phyloP scores from a whole-genome alignment of 64 coral and sea anemone genomes.

The Orbicella faveolata region DNA sequence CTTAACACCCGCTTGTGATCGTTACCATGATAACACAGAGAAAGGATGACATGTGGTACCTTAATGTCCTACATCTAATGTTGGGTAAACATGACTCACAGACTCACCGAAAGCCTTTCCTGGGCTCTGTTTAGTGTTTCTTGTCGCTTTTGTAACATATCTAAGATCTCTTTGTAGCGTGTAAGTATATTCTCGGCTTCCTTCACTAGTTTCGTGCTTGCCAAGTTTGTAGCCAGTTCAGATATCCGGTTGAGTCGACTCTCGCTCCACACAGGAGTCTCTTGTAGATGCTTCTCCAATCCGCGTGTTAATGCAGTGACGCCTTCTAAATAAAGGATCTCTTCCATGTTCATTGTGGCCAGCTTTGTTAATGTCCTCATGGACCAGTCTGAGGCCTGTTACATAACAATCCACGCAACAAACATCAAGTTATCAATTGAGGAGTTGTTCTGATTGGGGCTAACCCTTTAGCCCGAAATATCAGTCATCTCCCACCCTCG shows the following conservation, averaged over 20 bases:
- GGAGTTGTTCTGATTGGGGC: too few species aligned
- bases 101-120: slow-evolving; percentile 78
- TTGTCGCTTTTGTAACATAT: slow-evolving; percentile 94
- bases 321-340: slow-evolving; percentile 75
- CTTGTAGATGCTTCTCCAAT: slow-evolving; percentile 67
- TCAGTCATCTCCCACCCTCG: too few species aligned
- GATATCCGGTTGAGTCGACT: slow-evolving; percentile 77
- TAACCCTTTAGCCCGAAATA: too few species aligned
- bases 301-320: slow-evolving; percentile 66
- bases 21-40: too few species aligned
- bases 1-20: too few species aligned
- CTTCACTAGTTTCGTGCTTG: slow-evolving; percentile 52
- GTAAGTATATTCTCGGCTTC: slow-evolving; percentile 81
- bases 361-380: slow-evolving; percentile 84
- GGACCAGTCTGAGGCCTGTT: slow-evolving; percentile 82
- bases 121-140: slow-evolving; percentile 78
- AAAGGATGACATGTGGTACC: too few species aligned
- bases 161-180: slow-evolving; percentile 86
- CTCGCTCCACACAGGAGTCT: slow-evolving; percentile 77
- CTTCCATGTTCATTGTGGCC: slow-evolving; percentile 98
- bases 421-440: not conserved
- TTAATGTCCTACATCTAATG: too few species aligned
- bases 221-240: slow-evolving; percentile 82
- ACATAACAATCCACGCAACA: not conserved
- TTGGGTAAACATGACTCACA: not conserved